Base-by-base conservation (phyloP, 2,113 vertebrate species). In the Raja brachyura region DNA sequence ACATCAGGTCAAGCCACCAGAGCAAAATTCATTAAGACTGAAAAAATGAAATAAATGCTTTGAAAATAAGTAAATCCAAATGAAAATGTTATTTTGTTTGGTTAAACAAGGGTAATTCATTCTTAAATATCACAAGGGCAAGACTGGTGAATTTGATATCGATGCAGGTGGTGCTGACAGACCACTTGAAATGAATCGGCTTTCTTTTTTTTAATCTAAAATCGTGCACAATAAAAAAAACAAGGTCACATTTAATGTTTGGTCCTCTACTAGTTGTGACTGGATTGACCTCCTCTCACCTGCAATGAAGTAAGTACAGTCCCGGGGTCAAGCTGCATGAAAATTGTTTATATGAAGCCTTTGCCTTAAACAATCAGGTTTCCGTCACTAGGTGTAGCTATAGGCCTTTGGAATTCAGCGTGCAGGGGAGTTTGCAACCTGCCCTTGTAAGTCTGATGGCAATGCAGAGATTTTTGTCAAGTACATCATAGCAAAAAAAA, bases 191-290 rank as follows among this genome's bases (percentile, higher is more conserved):
- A 73, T 25, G 39, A 92, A 54, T 74, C 20, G 48, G 48, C 22
- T 48, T 92, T 92, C 90, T 74, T 5, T 48, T 92, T 18, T 92
- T 92, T 39, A 73, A 88, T 31, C 16, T 63, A 88, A 86, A 73
- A 4, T 5, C 5, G 22, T 73, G 18, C 70, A 73, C 70, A 73
- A 73, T 73, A 20, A 73, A 73, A 66, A 13, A 73, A 3, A 14
- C 33, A 92, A 92, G 39, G 33, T 74, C 31, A 73, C 70, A 92
- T 73, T 66, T 48, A 73, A 92, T 92, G 90, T 92, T 54, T 92
- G 33, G 90, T 54, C 54, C 68, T 92, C 39, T 66, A 92, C 66
- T 68, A 22, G 70, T 9, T 92, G 5, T 92, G 90, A 73, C 22
- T 28, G 39, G 68, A 92, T 92, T 92, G 73, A 92, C 68, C 68